These are phyloP conservation scores for Biston stratarius DNA, from an alignment of 2,888 invertebrate genomes.

Conservation along the genomic window DNA sequence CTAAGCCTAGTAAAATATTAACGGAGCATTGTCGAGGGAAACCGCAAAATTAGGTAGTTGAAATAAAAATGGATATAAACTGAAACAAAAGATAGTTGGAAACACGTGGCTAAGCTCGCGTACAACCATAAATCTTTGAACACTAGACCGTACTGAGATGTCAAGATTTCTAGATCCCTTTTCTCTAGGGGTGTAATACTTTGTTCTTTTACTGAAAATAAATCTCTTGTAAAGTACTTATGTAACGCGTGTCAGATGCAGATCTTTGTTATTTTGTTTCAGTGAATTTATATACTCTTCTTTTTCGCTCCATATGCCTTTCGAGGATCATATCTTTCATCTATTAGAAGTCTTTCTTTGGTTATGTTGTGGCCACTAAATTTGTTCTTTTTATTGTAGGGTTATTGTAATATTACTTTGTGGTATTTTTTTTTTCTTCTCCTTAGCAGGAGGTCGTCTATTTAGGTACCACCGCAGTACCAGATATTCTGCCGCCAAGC, in stretches of 20 bases:
- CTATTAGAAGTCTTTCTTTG: too few species aligned
- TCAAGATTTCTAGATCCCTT: slow-evolving; percentile 16
- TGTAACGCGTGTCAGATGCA: slow-evolving; percentile 7
- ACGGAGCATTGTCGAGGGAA: not conserved
- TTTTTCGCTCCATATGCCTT: not conserved
- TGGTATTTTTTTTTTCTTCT: too few species aligned
- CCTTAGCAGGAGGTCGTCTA: too few species aligned
- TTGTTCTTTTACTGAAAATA: slow-evolving; percentile 17
- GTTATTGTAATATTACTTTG: too few species aligned
- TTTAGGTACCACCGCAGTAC: too few species aligned
- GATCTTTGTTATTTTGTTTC: not conserved
- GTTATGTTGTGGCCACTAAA: too few species aligned
- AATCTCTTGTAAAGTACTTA: slow-evolving; percentile 15
- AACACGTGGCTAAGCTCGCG: slow-evolving; percentile 12
- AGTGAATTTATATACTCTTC: not conserved
- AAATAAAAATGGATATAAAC: not conserved
- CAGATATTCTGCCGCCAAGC: too few species aligned
- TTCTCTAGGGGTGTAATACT: not conserved
- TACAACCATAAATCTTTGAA: slow-evolving; percentile 16
- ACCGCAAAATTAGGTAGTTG: not conserved
- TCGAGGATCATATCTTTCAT: not conserved
- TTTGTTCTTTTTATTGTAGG: too few species aligned
- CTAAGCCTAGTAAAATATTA: too few species aligned
- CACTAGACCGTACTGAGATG: slow-evolving; percentile 16
- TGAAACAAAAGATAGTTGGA: slow-evolving; percentile 7